Conservation (phyloP, 37 sponge, comb jelly and placozoan genomes). For the Chondrosia reniformis region DNA sequence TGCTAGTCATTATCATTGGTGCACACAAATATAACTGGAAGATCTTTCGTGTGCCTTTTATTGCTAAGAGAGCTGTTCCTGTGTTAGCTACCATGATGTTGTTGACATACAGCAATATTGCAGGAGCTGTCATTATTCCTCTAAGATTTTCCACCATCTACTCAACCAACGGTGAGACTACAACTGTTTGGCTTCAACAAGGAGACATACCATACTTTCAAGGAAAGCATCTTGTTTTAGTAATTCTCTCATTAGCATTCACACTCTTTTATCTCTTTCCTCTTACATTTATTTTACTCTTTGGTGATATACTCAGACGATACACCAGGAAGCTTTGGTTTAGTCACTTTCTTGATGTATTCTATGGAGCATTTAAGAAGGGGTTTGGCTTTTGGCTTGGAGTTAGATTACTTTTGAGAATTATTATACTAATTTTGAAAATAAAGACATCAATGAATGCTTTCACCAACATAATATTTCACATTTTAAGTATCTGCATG, state of each 20-base stretch:
- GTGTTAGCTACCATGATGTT: slow-evolving; percentile 36
- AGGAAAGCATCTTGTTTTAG: slow-evolving; percentile 2
- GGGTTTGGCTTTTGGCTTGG: slow-evolving; percentile 4
- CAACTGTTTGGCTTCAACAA: neutral
- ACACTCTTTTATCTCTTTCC: slow-evolving; percentile 8
- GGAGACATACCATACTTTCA: neutral
- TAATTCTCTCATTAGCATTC: neutral
- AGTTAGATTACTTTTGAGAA: neutral
- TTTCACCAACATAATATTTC: too few relatives aligned
- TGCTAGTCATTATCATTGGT: slow-evolving; percentile 17
- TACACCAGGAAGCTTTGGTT: neutral
- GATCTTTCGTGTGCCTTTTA: neutral
- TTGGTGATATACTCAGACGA: neutral
- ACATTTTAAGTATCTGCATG: too few relatives aligned
- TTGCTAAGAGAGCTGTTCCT: slow-evolving; percentile 16
- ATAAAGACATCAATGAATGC: too few relatives aligned
- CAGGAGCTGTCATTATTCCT: neutral
- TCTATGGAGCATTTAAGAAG: neutral
- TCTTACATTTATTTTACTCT: slow-evolving; percentile 16
- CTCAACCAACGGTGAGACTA: neutral
- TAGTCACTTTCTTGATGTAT: slow-evolving; percentile 11
- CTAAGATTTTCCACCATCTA: neutral
- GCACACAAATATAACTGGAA: neutral
- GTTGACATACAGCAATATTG: slow-evolving; percentile 19
- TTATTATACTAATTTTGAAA: too few relatives aligned